These are phyloP conservation scores for Strigamia transsilvanica DNA, from an alignment of 2,888 invertebrate species.

Conservation along the genomic window DNA sequence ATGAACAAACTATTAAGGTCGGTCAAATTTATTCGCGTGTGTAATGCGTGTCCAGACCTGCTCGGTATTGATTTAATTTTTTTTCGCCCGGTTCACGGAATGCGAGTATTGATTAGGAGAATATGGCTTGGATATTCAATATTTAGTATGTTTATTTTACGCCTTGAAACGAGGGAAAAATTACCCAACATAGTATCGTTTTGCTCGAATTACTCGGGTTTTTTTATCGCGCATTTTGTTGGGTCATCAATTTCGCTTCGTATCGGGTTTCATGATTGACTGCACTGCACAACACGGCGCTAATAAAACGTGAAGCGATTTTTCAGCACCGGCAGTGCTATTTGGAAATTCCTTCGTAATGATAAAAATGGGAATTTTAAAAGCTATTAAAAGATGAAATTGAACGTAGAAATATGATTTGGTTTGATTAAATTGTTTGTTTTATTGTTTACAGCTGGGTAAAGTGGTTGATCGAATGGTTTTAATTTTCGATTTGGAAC, in stretches of 20 bases:
- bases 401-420: not conserved
- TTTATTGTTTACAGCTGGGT: constrained; percentile 40
- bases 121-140: too few species aligned
- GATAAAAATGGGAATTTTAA: not conserved
- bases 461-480: constrained; percentile 61
- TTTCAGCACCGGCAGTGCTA: not conserved
- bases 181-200: not conserved
- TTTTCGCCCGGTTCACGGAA: not conserved
- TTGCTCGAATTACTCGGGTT: not conserved
- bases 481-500: constrained; percentile 65
- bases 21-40: constrained; percentile 10
- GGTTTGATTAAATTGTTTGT: not conserved
- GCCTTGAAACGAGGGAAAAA: too few species aligned
- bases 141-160: too few species aligned
- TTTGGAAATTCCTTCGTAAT: not conserved
- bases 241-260: not conserved
- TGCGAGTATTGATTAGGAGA: not conserved
- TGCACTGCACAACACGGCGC: not conserved
- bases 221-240: not conserved
- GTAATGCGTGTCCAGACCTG: not conserved
- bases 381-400: too few species aligned
- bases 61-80: not conserved
- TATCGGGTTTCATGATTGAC: not conserved
- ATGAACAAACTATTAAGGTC: constrained; percentile 62
- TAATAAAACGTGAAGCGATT: constrained; percentile 3